Conservation (phyloP, 2,797 vertebrate species). For the Merluccius polli region DNA sequence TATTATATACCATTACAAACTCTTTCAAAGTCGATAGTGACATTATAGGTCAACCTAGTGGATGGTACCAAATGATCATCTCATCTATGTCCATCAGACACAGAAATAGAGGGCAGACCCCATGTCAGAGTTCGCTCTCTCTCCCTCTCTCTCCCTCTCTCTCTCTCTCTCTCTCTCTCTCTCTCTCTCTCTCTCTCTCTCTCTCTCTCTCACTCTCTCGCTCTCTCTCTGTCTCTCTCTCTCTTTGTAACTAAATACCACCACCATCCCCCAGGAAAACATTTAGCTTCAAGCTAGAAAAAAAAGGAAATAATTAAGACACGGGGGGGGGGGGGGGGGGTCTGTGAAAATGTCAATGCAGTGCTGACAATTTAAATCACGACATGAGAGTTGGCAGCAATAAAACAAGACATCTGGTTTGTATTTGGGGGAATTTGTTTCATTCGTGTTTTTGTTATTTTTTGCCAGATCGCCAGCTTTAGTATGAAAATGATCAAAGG, state of each 20-base stretch:
- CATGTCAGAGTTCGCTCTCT: background rate
- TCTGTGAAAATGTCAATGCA: conserved; percentile 36
- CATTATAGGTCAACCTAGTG: too few species aligned
- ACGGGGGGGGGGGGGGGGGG: too few species aligned
- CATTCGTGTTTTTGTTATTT: background rate
- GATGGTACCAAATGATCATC: too few species aligned
- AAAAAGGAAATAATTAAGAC: background rate
- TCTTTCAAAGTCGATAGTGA: too few species aligned
- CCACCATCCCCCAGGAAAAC: conserved; percentile 1
- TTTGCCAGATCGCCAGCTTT: background rate
- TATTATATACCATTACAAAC: too few species aligned
- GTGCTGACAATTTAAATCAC: conserved; percentile 31
- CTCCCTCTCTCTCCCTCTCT: too few species aligned
- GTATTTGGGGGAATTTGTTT: background rate
- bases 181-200: conserved; percentile 19
- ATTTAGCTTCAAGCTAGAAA: conserved; percentile 16
- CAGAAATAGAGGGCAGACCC: too few species aligned
- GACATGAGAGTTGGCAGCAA: conserved; percentile 39
- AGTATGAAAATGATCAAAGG: background rate
- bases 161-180: background rate
- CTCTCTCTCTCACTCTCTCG: conserved; percentile 16
- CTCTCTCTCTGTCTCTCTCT: conserved; percentile 4
- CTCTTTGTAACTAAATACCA: conserved; percentile 22
- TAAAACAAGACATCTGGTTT: conserved; percentile 16
- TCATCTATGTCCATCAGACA: too few species aligned